Percentiles rank a stretch among this genome's conserved stretches.
Conservation (phyloP, 2,888 invertebrate species). For the Mesoligia furuncula region DNA sequence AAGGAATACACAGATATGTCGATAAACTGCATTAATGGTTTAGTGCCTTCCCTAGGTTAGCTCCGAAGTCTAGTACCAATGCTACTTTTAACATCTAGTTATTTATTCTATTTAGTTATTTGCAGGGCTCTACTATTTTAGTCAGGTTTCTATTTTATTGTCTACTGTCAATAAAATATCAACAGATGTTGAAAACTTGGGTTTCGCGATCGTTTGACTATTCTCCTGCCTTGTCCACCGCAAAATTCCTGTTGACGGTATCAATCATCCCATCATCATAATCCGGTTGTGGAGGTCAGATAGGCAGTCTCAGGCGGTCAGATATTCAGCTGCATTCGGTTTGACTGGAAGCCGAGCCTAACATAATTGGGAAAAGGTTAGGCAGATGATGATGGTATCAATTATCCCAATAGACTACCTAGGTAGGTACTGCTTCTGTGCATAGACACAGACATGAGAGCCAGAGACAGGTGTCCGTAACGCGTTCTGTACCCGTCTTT, state of each 20-base stretch:
- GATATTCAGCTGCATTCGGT: too few relatives aligned
- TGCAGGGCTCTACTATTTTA: neutral
- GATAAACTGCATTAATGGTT: neutral
- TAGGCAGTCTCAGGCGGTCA: too few relatives aligned
- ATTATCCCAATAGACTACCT: neutral
- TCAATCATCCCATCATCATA: too few relatives aligned
- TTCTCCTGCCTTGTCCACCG: neutral
- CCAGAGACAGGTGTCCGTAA: neutral
- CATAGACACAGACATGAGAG: neutral
- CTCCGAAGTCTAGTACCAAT: neutral
- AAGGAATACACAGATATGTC: neutral
- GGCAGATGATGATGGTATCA: neutral
- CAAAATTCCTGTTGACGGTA: neutral
- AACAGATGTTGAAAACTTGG: too few relatives aligned
- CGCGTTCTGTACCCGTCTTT: neutral
- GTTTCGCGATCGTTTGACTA: neutral
- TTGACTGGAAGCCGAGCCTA: too few relatives aligned
- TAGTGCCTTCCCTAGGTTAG: neutral
- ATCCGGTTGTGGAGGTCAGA: too few relatives aligned
- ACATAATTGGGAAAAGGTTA: too few relatives aligned
- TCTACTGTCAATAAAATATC: neutral
- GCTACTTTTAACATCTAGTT: neutral
- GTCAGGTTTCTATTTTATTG: neutral
- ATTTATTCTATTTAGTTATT: neutral
- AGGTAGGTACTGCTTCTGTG: neutral